phyloP scores from a whole-genome alignment of 1,140 invertebrate species.

The Gerris buenoi region DNA sequence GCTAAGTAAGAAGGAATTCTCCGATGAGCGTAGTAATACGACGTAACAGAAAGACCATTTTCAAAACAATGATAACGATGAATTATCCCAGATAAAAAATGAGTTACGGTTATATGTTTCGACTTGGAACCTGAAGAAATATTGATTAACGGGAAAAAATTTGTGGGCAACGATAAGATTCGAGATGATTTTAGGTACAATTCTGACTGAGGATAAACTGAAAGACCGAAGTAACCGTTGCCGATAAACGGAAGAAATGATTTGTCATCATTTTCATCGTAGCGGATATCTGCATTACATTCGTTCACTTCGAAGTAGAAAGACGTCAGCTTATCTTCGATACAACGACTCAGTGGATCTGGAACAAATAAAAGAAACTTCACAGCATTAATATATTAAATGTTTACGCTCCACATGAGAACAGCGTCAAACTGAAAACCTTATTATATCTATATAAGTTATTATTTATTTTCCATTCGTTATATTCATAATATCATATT shows the following conservation, averaged over 20 bases:
- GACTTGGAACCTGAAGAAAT: slow-evolving; percentile 33
- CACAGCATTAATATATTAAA: too few species aligned
- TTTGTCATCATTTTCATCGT: slow-evolving; percentile 36
- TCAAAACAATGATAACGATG: slow-evolving; percentile 48
- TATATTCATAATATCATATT: too few species aligned
- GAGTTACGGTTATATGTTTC: slow-evolving; percentile 43
- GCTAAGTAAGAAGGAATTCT: slow-evolving; percentile 57
- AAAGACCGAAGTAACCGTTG: slow-evolving; percentile 56
- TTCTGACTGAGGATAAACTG: slow-evolving; percentile 43
- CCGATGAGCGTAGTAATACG: slow-evolving; percentile 63
- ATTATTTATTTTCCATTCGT: too few species aligned
- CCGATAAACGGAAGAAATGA: slow-evolving; percentile 59
- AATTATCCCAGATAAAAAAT: slow-evolving; percentile 50
- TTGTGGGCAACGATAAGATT: slow-evolving; percentile 50
- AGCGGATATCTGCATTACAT: slow-evolving; percentile 52
- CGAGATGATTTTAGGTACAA: slow-evolving; percentile 53
- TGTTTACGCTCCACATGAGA: too few species aligned
- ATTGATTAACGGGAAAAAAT: slow-evolving; percentile 56
- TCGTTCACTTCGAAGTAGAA: slow-evolving; percentile 41
- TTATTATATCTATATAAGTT: too few species aligned
- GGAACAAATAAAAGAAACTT: slow-evolving; percentile 9
- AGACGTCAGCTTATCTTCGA: slow-evolving; percentile 42
- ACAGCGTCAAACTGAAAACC: too few species aligned
- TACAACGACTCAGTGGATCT: slow-evolving; percentile 45
- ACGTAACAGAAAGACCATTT: slow-evolving; percentile 46